Evolutionary conservation across 2,113 vertebrate genomes (phyloP).

Genomic region (Andinoacara biseriatus): DNA sequence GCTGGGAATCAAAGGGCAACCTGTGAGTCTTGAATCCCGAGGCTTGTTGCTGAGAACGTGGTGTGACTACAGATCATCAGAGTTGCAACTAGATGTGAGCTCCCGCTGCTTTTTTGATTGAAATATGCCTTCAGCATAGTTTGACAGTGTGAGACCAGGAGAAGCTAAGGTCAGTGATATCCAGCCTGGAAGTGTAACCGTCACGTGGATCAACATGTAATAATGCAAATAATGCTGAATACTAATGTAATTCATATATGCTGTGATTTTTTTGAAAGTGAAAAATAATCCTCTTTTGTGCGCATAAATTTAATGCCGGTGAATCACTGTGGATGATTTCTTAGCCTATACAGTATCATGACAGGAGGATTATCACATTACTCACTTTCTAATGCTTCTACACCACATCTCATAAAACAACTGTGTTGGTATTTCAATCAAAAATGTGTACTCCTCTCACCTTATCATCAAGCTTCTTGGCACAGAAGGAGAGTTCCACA

Average conservation of each 20-base stretch:
- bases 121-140: conserved; percentile 60
- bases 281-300: neutral
- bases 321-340: conserved; percentile 14
- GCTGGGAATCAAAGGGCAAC: conserved; percentile 29
- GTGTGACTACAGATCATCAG: conserved; percentile 48
- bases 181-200: conserved; percentile 16
- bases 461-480: conserved; percentile 95
- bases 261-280: neutral
- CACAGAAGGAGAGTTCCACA: conserved; percentile 90
- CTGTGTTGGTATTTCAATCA: neutral
- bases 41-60: conserved; percentile 30
- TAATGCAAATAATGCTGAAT: neutral
- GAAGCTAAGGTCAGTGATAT: conserved; percentile 40
- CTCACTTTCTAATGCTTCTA: neutral
- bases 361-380: neutral
- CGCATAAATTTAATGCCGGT: neutral
- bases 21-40: neutral
- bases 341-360: conserved; percentile 24
- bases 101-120: conserved; percentile 65
- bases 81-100: conserved; percentile 59
- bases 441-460: conserved; percentile 71
- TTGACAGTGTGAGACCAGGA: conserved; percentile 42
- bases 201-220: neutral
- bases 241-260: neutral
- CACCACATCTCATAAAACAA: conserved; percentile 24